These are phyloP conservation scores for Nomada hirtipes DNA, from an alignment of 2,888 invertebrate species.

Conservation along the genomic window DNA sequence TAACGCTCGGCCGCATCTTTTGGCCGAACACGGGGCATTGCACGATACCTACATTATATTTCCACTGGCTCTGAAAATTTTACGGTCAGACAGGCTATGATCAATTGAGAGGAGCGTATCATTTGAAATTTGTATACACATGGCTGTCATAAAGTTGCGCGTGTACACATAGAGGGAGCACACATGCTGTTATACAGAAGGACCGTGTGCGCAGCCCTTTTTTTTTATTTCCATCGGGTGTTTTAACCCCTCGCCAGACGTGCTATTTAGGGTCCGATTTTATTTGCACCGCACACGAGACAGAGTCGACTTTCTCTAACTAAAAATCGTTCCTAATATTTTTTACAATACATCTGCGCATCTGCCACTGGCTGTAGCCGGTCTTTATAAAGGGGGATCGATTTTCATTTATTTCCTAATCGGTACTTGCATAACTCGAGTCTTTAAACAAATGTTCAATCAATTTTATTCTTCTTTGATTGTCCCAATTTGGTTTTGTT, in stretches of 20 bases:
- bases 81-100: slow-evolving; percentile 25
- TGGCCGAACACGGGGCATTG: background rate
- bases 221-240: slow-evolving; percentile 65
- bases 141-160: slow-evolving; percentile 53
- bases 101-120: slow-evolving; percentile 37
- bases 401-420: background rate
- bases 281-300: slow-evolving; percentile 58
- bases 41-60: background rate
- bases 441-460: background rate
- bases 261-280: slow-evolving; percentile 70
- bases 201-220: slow-evolving; percentile 51
- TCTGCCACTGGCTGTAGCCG: background rate
- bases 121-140: slow-evolving; percentile 54
- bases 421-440: too few species aligned
- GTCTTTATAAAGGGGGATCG: too few species aligned
- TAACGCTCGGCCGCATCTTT: background rate
- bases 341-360: slow-evolving; percentile 26
- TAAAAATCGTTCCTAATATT: slow-evolving; percentile 55
- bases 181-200: slow-evolving; percentile 57
- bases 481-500: background rate
- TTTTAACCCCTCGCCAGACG: slow-evolving; percentile 67
- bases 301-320: slow-evolving; percentile 51
- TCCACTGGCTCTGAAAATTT: slow-evolving; percentile 12
- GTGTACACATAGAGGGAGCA: slow-evolving; percentile 29
- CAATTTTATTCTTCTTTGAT: too few species aligned